Percentiles rank a stretch among this genome's conserved stretches.
phyloP scores from a whole-genome alignment of 1,140 invertebrate genomes.

The Ceratosolen fusciceps region DNA sequence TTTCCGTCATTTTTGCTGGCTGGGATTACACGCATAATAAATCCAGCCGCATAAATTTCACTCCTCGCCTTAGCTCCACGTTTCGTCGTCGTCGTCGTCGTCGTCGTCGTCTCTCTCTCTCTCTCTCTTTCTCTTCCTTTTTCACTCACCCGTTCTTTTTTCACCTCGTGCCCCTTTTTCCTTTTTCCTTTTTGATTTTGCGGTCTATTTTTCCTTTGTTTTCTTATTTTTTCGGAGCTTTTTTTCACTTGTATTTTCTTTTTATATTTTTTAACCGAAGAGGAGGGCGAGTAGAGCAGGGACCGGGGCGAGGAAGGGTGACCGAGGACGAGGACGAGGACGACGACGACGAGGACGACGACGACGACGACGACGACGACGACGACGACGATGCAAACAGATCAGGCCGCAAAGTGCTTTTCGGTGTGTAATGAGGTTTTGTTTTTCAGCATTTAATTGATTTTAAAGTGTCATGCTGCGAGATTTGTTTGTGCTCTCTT shows the following conservation, averaged over 20 bases:
- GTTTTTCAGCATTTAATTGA: slow-evolving; percentile 43
- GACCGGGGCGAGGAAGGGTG: neutral
- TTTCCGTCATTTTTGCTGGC: slow-evolving; percentile 41
- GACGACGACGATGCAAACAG: slow-evolving; percentile 1
- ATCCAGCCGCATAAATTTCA: slow-evolving; percentile 44
- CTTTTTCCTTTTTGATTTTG: neutral
- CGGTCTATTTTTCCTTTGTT: neutral
- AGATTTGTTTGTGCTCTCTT: slow-evolving; percentile 20
- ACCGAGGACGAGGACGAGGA: neutral
- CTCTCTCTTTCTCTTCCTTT: slow-evolving; percentile 7
- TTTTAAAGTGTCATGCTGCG: slow-evolving; percentile 38
- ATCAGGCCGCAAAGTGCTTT: slow-evolving; percentile 42
- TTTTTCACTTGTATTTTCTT: too few relatives aligned
- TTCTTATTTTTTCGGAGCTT: neutral
- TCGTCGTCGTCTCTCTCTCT: slow-evolving; percentile 1
- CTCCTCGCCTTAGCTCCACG: slow-evolving; percentile 2
- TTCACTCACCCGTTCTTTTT: neutral
- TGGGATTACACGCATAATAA: slow-evolving; percentile 47
- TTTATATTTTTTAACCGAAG: neutral
- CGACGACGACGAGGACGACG: neutral
- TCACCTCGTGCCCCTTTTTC: neutral
- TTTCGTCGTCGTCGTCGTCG: neutral
- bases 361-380: neutral
- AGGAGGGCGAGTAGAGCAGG: too few relatives aligned
- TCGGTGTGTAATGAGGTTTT: slow-evolving; percentile 43